Evolutionary conservation across 2,888 invertebrate genomes (phyloP).

Genomic region (Caenorhabditis wallacei): DNA sequence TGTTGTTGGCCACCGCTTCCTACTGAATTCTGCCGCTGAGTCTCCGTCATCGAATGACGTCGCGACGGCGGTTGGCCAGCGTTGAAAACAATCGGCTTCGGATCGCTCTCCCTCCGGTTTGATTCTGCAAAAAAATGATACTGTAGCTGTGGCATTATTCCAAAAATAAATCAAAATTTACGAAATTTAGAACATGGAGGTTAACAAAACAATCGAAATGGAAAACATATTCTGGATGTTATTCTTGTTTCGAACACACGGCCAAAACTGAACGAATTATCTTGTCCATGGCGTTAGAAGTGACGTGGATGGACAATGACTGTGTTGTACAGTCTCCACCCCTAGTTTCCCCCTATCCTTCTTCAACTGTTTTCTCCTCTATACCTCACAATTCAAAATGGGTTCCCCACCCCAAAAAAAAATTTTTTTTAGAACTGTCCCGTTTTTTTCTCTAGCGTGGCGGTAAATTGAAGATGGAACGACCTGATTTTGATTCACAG

Average conservation of each 20-base stretch:
- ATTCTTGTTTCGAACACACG: slow-evolving; percentile 12
- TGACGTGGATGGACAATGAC: slow-evolving; percentile 31
- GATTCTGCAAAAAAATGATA: slow-evolving; percentile 45
- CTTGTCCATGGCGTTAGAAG: slow-evolving; percentile 21
- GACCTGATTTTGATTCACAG: slow-evolving; percentile 57
- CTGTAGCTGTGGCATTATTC: too few species aligned
- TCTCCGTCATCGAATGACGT: slow-evolving; percentile 66
- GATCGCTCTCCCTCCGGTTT: slow-evolving; percentile 60
- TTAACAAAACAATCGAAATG: neutral
- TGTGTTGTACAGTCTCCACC: slow-evolving; percentile 33
- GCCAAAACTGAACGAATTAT: slow-evolving; percentile 27
- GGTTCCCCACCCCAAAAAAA: too few species aligned
- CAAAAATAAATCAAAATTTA: too few species aligned
- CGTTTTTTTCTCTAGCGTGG: slow-evolving; percentile 29
- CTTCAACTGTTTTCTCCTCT: neutral
- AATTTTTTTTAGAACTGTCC: slow-evolving; percentile 24
- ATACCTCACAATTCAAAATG: slow-evolving; percentile 39
- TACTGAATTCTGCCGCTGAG: slow-evolving; percentile 52
- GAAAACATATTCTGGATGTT: too few species aligned
- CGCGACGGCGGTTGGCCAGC: slow-evolving; percentile 54
- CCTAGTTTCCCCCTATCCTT: slow-evolving; percentile 8
- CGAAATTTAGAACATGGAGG: neutral
- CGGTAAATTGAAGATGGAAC: slow-evolving; percentile 48
- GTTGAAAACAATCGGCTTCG: slow-evolving; percentile 52
- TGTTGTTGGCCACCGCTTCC: slow-evolving; percentile 56